Conservation (phyloP, 2,888 invertebrate genomes). For the Spilarctia lutea region DNA sequence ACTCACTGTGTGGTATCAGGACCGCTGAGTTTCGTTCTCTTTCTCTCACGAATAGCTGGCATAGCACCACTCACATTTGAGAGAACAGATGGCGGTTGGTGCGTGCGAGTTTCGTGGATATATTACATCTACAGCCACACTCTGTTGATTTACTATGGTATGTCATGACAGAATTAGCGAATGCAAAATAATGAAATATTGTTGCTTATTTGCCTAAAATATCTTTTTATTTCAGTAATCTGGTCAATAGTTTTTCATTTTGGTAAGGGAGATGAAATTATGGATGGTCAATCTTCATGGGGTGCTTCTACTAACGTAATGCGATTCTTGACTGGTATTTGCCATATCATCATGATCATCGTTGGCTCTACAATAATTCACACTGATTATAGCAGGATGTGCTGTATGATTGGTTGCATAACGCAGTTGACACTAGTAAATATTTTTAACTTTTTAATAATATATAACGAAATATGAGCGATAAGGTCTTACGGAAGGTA, state of each 20-base stretch:
- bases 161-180: background rate
- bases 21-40: background rate
- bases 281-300: background rate
- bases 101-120: background rate
- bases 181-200: too few relatives aligned
- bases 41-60: constrained; percentile 5
- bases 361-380: background rate
- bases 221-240: background rate
- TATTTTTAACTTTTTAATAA: background rate
- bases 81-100: constrained; percentile 2
- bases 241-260: background rate
- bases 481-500: too few relatives aligned
- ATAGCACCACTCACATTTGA: constrained; percentile 6
- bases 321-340: background rate
- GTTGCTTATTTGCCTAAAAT: background rate
- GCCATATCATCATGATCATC: background rate
- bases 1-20: constrained; percentile 2
- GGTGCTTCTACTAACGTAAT: background rate
- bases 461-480: too few relatives aligned
- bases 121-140: background rate
- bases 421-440: constrained; percentile 4
- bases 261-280: background rate
- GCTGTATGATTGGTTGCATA: constrained; percentile 6
- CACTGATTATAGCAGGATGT: background rate
- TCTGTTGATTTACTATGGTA: background rate